phyloP scores from a whole-genome alignment of 2,797 vertebrate species.

The Tinamus major region DNA sequence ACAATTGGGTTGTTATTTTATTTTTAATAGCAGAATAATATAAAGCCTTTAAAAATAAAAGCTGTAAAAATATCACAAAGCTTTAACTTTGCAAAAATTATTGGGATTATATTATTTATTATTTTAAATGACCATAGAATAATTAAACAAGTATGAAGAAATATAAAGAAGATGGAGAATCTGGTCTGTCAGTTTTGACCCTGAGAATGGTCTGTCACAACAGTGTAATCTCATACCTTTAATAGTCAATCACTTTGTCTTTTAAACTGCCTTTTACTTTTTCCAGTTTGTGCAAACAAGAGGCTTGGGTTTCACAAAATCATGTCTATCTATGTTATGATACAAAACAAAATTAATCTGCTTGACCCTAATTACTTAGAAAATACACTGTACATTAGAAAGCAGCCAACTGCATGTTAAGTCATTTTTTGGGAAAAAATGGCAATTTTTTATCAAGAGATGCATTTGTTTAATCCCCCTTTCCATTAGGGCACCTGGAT shows the following conservation, averaged over 20 bases:
- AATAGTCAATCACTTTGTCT: background rate
- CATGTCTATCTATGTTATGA: background rate
- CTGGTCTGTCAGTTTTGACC: background rate
- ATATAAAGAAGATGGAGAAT: background rate
- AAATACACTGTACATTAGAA: background rate
- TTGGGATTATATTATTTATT: background rate
- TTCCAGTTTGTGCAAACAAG: background rate
- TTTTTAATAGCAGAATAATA: background rate
- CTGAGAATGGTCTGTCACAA: background rate
- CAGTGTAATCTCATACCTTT: background rate
- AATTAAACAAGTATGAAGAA: background rate
- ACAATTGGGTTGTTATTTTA: background rate
- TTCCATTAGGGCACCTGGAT: slow-evolving; percentile 65
- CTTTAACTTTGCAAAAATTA: background rate
- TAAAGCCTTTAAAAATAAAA: background rate
- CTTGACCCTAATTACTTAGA: background rate
- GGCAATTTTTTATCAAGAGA: background rate
- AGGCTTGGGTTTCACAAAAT: background rate
- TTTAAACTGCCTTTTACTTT: background rate
- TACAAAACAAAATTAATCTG: background rate
- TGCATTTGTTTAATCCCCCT: background rate
- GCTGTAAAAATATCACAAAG: background rate
- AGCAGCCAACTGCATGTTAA: background rate
- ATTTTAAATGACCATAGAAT: background rate
- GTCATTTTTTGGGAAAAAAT: background rate